Evolutionary conservation across 2,888 invertebrate genomes (phyloP), one percentile per base, ranked within the genome.

Genomic region (Dendrolimus houi): DNA sequence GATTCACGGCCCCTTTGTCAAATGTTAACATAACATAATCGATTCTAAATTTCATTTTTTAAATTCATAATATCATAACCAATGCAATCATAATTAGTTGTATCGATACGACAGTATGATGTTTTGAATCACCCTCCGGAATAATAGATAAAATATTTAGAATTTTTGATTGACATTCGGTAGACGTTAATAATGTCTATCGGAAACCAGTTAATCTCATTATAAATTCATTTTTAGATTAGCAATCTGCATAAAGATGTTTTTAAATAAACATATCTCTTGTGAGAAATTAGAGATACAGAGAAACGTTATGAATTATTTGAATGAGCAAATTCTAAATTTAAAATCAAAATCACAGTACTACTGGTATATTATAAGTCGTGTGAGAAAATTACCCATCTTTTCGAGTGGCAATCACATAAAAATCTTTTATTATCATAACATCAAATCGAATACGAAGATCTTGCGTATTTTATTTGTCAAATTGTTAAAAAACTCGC

Each of bases 121-220:
- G 29, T 29, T 29, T 29, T 3, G 65, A 65, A 69, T 68, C 72
- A 62, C 75, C 72, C 71, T 65, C 65, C 64, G 62, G 67, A 72
- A 71, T 72, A 72, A 74, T 75, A 65, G 69, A 70, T 72, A 72
- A 60, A 60, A 66, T 68, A 71, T 76, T 71, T 68, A 71, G 71
- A 76, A 77, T 79, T 79, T 79, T 73, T 85, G 89, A 89, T 86
- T 87, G 89, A 87, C 87, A 70, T 76, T 69, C 74, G 73, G 64
- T 64, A 75, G 66, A 75, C 69, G 68, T 72, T 72, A 59, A 58
- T 60, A 63, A 79, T 76, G 64, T 71, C 52, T 59, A 17, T 47
- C 47, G 47, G 47, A 73, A 83, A 81, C 85, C 60, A 69, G 87
- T 85, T 85, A 71, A 56, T 66, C 71, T 79, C 68, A 82, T 82